Evolutionary conservation across 30 jellyfish, hydroid and myxozoan species (phyloP).

Genomic region (Euphysa ruthae): DNA sequence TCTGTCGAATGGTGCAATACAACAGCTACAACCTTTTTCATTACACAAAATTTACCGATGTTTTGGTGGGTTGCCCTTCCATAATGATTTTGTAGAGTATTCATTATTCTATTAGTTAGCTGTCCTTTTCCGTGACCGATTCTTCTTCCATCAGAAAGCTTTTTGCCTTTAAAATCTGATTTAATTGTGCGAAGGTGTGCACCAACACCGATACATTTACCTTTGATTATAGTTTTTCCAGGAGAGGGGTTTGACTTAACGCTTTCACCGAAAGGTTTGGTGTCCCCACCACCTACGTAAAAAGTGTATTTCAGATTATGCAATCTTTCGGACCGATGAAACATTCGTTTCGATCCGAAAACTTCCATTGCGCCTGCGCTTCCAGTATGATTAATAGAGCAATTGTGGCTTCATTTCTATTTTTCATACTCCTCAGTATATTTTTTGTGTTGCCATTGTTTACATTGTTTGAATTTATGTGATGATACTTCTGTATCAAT

Average conservation of each 20-base stretch:
- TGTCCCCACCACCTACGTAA: constrained; percentile 44
- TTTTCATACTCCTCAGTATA: constrained; percentile 1
- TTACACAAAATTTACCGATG: constrained; percentile 11
- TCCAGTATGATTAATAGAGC: constrained; percentile 28
- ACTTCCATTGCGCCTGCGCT: constrained; percentile 46
- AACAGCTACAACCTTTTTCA: no score
- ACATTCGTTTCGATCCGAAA: constrained; percentile 11
- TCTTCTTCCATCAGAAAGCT: no score
- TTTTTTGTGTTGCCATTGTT: neutral
- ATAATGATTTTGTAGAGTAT: no score
- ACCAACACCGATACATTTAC: constrained; percentile 56
- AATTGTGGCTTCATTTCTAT: constrained; percentile 21
- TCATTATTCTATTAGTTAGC: no score
- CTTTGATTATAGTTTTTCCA: constrained; percentile 29
- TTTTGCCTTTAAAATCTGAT: constrained; percentile 24
- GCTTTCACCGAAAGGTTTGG: constrained; percentile 17
- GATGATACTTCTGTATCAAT: constrained; percentile 19
- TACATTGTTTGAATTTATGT: constrained; percentile 1
- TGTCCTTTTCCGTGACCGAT: no score
- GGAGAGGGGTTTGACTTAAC: constrained; percentile 30
- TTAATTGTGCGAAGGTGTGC: constrained; percentile 47
- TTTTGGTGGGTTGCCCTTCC: constrained; percentile 50
- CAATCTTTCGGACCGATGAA: constrained; percentile 10
- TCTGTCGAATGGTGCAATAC: no score
- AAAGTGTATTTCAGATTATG: constrained; percentile 23